phyloP scores from a whole-genome alignment of 2,113 vertebrate genomes.

The Oreochromis niloticus region DNA sequence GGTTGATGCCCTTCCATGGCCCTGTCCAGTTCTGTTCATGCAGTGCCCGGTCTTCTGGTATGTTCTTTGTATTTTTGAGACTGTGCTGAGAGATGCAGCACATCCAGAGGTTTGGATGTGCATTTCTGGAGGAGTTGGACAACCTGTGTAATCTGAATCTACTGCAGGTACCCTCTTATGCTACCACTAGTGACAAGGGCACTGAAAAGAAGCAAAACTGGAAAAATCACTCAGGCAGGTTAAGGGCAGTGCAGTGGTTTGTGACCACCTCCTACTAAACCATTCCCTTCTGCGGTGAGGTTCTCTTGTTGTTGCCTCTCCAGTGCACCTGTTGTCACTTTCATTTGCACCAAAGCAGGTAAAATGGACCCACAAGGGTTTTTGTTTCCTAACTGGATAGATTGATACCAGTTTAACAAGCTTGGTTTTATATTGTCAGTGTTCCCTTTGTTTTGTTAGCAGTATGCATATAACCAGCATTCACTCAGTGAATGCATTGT shows the following conservation, averaged over 20 bases:
- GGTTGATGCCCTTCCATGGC: background rate
- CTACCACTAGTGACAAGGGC: background rate
- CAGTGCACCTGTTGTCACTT: background rate
- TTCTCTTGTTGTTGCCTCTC: background rate
- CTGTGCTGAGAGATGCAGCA: background rate
- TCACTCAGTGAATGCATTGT: background rate
- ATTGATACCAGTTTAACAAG: background rate
- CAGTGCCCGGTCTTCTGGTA: background rate
- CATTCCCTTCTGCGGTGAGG: background rate
- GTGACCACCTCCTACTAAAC: background rate
- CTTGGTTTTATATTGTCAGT: background rate
- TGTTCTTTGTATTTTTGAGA: background rate
- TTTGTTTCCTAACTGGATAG: background rate
- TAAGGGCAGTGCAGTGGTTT: background rate
- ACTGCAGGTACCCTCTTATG: background rate
- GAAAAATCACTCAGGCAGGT: background rate
- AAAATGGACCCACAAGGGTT: background rate
- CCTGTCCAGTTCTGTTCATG: background rate
- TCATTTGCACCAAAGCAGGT: background rate
- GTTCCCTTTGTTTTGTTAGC: background rate
- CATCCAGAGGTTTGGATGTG: background rate
- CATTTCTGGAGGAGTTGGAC: background rate
- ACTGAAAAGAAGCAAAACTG: background rate
- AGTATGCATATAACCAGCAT: background rate
- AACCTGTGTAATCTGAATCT: background rate